Evolutionary conservation across 2,113 vertebrate species (phyloP).

Genomic region (Percina caprodes): DNA sequence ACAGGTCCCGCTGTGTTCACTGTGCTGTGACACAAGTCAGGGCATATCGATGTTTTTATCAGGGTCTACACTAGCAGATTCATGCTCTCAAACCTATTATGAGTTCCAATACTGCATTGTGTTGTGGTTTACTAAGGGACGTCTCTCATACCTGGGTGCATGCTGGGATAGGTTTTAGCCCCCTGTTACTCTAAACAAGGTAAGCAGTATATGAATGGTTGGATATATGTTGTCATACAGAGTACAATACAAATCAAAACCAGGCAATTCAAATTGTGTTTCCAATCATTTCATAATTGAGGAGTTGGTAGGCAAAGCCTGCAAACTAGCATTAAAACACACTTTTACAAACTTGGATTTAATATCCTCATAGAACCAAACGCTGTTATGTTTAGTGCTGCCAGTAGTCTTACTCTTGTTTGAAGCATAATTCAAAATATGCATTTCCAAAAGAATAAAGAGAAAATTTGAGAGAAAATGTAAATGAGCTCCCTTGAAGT

Average conservation of each 20-base stretch:
- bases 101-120: constrained; percentile 14
- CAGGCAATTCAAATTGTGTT: background rate
- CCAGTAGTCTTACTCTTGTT: background rate
- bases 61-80: background rate
- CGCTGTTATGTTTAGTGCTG: background rate
- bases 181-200: background rate
- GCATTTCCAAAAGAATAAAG: background rate
- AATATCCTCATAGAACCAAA: background rate
- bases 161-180: background rate
- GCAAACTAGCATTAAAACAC: constrained; percentile 21
- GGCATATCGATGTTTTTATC: constrained; percentile 22
- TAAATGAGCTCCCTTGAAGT: background rate
- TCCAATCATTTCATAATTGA: constrained; percentile 28
- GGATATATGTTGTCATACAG: background rate
- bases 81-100: background rate
- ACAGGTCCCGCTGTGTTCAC: constrained; percentile 45
- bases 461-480: background rate
- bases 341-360: constrained; percentile 7
- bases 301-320: background rate
- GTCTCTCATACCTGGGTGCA: background rate
- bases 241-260: constrained; percentile 1
- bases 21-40: constrained; percentile 27
- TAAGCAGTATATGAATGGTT: background rate
- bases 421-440: background rate
- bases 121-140: constrained; percentile 5